phyloP scores from a whole-genome alignment of 2,113 vertebrate species.

The Stercorarius parasiticus region DNA sequence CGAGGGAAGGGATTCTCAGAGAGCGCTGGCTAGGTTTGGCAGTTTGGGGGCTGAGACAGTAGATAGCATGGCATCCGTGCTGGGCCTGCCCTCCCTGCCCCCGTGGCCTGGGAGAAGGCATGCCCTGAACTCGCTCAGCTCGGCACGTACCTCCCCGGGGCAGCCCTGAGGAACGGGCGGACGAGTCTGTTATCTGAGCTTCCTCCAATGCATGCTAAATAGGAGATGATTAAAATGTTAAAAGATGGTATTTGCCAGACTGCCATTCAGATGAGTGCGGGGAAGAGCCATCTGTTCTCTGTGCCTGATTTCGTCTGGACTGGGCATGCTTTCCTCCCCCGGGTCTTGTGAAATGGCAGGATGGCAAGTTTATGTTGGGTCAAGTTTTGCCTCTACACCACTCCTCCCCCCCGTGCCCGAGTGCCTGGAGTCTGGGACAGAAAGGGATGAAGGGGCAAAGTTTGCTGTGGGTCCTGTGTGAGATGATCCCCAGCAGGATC shows the following conservation, averaged over 20 bases:
- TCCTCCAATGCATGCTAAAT: background rate
- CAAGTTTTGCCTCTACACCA: accelerated
- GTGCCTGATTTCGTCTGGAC: background rate
- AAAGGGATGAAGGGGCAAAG: background rate
- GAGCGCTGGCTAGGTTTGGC: background rate
- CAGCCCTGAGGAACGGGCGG: background rate
- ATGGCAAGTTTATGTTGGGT: background rate
- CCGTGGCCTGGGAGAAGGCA: background rate
- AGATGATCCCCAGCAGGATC: background rate
- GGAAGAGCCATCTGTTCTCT: background rate
- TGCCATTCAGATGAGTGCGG: background rate
- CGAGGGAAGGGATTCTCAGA: accelerated
- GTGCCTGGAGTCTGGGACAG: background rate
- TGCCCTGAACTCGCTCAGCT: background rate
- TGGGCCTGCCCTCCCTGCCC: background rate
- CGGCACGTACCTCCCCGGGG: background rate
- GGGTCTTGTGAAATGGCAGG: background rate
- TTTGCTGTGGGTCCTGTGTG: background rate
- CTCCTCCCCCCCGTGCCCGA: background rate
- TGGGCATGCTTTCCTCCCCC: background rate
- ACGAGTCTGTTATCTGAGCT: background rate
- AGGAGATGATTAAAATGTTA: background rate
- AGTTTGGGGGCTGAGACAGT: background rate
- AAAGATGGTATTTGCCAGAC: background rate
- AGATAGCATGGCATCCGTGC: accelerated